phyloP scores from a whole-genome alignment of 2,797 vertebrate genomes.

The Sebastes trivittatus region DNA sequence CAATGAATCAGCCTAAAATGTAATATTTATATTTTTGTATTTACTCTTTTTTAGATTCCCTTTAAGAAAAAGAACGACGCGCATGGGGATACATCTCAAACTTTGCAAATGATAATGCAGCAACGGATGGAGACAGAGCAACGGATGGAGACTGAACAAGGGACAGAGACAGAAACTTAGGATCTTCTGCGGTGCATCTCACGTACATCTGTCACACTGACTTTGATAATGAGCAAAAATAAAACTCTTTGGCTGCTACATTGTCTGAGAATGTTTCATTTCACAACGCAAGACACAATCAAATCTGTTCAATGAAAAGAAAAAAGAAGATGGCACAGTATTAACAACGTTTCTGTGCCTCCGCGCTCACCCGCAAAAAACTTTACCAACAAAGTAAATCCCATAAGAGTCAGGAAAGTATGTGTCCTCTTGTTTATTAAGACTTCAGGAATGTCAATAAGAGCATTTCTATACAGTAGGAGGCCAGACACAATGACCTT shows the following conservation, averaged over 20 bases:
- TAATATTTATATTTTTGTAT: not conserved
- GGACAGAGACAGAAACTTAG: constrained; percentile 31
- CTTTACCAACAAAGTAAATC: constrained; percentile 66
- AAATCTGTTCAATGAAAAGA: constrained; percentile 14
- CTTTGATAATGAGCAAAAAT: constrained; percentile 44
- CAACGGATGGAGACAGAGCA: constrained; percentile 37
- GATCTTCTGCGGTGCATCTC: not conserved
- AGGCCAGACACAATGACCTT: constrained; percentile 78
- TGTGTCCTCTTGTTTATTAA: constrained; percentile 80
- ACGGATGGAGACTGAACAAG: constrained; percentile 29
- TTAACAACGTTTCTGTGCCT: constrained; percentile 39
- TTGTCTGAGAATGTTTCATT: constrained; percentile 45
- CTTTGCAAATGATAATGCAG: constrained; percentile 44
- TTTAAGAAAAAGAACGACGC: constrained; percentile 40
- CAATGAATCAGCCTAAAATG: not conserved
- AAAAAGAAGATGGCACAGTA: not conserved
- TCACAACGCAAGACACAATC: constrained; percentile 18
- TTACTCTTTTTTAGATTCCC: constrained; percentile 10
- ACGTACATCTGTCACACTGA: not conserved
- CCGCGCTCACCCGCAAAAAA: constrained; percentile 25
- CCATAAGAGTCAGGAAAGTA: constrained; percentile 67
- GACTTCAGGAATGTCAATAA: constrained; percentile 80
- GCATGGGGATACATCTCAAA: constrained; percentile 32
- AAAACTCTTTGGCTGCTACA: constrained; percentile 8
- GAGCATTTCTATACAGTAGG: constrained; percentile 72